These are phyloP conservation scores for Pseudomyrmex flavicornis DNA, from an alignment of 1,140 invertebrate species.

Conservation along the genomic window DNA sequence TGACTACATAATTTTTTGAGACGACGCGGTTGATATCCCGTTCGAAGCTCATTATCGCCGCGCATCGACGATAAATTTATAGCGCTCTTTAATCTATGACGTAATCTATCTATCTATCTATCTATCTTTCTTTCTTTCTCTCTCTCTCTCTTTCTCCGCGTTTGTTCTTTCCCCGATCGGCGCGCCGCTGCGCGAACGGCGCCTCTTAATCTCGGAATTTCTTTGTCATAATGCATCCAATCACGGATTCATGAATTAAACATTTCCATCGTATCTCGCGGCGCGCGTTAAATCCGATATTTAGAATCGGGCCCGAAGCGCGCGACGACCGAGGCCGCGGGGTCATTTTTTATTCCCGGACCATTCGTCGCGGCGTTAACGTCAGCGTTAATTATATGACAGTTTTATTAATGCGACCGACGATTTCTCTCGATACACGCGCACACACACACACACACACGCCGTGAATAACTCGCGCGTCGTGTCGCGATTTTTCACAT, in stretches of 20 bases:
- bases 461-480: not conserved
- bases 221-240: slow-evolving; percentile 66
- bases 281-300: slow-evolving; percentile 64
- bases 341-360: slow-evolving; percentile 41
- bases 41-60: slow-evolving; percentile 70
- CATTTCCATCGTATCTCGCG: slow-evolving; percentile 56
- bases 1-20: slow-evolving; percentile 74
- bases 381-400: slow-evolving; percentile 58
- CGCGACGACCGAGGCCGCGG: not conserved
- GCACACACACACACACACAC: no score
- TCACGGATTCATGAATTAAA: slow-evolving; percentile 59
- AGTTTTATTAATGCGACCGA: slow-evolving; percentile 54
- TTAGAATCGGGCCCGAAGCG: slow-evolving; percentile 61
- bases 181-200: slow-evolving; percentile 47
- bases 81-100: slow-evolving; percentile 72
- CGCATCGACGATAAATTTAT: slow-evolving; percentile 67
- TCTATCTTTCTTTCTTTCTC: not conserved
- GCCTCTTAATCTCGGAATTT: slow-evolving; percentile 72
- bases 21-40: slow-evolving; percentile 67
- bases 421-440: not conserved
- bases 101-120: slow-evolving; percentile 54
- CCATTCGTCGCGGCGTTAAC: slow-evolving; percentile 57
- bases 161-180: slow-evolving; percentile 48
- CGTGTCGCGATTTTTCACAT: slow-evolving; percentile 46
- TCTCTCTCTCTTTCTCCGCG: not conserved